phyloP scores from a whole-genome alignment of 2,888 invertebrate species.

The Aleiodes testaceus region DNA sequence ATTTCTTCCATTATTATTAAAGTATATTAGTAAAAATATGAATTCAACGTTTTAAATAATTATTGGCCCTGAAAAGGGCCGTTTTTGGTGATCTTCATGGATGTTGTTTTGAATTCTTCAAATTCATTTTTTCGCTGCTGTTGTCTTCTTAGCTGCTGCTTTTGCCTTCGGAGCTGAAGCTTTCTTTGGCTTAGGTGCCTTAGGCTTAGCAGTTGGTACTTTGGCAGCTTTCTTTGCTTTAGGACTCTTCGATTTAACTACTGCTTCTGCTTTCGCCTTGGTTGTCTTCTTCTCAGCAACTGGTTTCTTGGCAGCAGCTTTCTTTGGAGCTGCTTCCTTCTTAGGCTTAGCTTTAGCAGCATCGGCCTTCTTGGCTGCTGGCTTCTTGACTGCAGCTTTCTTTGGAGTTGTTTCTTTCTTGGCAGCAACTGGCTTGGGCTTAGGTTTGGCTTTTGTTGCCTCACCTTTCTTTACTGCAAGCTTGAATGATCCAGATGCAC shows the following conservation, averaged over 20 bases:
- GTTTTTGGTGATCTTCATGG: neutral
- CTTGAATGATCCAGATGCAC: slow-evolving; percentile 75
- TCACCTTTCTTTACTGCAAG: slow-evolving; percentile 72
- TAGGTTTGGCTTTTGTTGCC: slow-evolving; percentile 47
- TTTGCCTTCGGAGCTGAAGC: neutral
- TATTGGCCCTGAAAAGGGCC: slow-evolving; percentile 45
- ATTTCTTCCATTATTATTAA: too few species aligned
- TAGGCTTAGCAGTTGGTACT: slow-evolving; percentile 49
- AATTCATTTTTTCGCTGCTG: neutral
- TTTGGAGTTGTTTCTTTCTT: slow-evolving; percentile 3
- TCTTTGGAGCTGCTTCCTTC: neutral
- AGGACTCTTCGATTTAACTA: slow-evolving; percentile 32
- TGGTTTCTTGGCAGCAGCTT: too few species aligned
- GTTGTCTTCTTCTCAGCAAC: too few species aligned
- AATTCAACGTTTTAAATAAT: slow-evolving; percentile 19
- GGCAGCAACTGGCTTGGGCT: neutral
- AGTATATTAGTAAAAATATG: too few species aligned
- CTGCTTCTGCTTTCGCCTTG: slow-evolving; percentile 12
- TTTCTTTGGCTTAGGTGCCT: slow-evolving; percentile 52
- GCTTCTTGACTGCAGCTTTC: slow-evolving; percentile 27
- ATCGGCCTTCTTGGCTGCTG: slow-evolving; percentile 14
- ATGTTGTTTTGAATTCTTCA: neutral
- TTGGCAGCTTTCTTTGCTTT: slow-evolving; percentile 42
- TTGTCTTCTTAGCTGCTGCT: neutral
- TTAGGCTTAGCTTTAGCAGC: slow-evolving; percentile 3